A percentile compares a stretch with the other conserved stretches of the same genome.
These are phyloP conservation scores for Acipenser ruthenus DNA, from an alignment of 2,797 vertebrate genomes.

Conservation along the genomic window DNA sequence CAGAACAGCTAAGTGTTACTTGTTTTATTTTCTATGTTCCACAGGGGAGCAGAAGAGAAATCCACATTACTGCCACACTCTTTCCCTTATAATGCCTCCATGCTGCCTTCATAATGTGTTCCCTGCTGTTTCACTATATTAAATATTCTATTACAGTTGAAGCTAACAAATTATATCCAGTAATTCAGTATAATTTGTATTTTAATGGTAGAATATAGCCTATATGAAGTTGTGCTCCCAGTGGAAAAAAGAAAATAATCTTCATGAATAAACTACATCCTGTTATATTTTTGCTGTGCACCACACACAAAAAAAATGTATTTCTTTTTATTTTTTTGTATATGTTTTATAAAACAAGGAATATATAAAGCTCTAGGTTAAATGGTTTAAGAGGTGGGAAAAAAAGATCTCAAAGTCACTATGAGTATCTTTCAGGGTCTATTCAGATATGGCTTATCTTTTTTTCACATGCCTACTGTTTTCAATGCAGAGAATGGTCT, in stretches of 20 bases:
- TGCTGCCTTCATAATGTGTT: background rate
- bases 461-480: slow-evolving; percentile 66
- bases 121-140: background rate
- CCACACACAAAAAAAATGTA: background rate
- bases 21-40: background rate
- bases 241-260: too few species aligned
- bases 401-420: slow-evolving; percentile 57
- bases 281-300: too few species aligned
- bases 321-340: background rate
- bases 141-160: background rate
- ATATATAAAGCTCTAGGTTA: slow-evolving; percentile 18
- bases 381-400: slow-evolving; percentile 11
- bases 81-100: background rate
- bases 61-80: background rate
- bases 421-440: slow-evolving; percentile 53
- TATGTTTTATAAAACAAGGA: slow-evolving; percentile 21
- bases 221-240: background rate
- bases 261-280: too few species aligned
- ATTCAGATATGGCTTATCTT: slow-evolving; percentile 72
- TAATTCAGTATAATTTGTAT: slow-evolving; percentile 1
- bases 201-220: background rate
- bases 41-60: background rate
- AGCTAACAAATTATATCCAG: background rate
- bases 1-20: background rate
- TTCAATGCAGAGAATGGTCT: slow-evolving; percentile 71